phyloP scores from a whole-genome alignment of 2,888 invertebrate genomes.

The Ectemnius cavifrons region DNA sequence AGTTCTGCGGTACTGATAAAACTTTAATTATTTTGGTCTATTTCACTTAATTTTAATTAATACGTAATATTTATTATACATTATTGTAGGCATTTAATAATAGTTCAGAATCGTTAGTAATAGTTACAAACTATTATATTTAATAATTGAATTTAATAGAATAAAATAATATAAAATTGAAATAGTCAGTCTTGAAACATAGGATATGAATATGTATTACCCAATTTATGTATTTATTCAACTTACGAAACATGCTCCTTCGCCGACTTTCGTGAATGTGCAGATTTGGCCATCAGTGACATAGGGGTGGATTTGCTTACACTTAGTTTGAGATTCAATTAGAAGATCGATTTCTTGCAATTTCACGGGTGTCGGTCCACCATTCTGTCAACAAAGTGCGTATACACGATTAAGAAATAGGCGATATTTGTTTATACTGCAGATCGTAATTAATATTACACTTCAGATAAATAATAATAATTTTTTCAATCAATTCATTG shows the following conservation, averaged over 20 bases:
- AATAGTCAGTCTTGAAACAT: not conserved
- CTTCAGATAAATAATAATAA: no score
- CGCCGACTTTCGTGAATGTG: conserved; percentile 2
- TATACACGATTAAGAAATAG: not conserved
- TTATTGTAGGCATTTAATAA: no score
- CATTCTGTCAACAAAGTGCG: not conserved
- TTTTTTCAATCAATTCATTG: no score
- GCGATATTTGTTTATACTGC: no score
- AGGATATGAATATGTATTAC: not conserved
- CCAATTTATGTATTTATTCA: not conserved
- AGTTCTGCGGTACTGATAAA: no score
- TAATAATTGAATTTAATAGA: not conserved
- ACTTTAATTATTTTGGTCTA: no score
- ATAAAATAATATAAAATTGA: not conserved
- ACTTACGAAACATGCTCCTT: conserved; percentile 14
- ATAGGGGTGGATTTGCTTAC: not conserved
- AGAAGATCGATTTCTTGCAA: conserved; percentile 8
- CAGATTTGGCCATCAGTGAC: not conserved
- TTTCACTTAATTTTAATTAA: no score
- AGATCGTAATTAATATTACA: no score
- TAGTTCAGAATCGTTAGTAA: no score
- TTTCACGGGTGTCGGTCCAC: not conserved
- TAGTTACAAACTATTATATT: no score
- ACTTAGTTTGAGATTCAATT: not conserved
- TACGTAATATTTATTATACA: no score